These are phyloP conservation scores for Crocodylus rhombifer DNA, from an alignment of 2,797 vertebrate species.

Conservation along the genomic window DNA sequence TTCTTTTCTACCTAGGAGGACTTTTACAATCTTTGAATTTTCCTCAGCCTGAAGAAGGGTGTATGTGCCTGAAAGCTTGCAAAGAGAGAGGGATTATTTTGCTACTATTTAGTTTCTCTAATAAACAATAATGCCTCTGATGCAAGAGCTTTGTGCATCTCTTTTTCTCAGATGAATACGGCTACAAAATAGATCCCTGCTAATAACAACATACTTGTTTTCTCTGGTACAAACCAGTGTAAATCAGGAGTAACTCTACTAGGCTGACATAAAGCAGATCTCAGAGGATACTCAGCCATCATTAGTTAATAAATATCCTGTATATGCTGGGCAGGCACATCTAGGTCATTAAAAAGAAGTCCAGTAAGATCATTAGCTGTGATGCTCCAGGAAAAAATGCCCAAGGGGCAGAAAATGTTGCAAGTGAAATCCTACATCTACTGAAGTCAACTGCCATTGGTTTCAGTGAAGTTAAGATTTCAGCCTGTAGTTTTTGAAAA, in stretches of 20 bases:
- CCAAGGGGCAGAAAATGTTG: not conserved
- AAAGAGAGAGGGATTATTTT: too few species aligned
- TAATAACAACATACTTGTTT: not conserved
- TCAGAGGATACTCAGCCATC: not conserved
- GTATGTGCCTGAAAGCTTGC: not conserved
- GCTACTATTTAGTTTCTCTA: too few species aligned
- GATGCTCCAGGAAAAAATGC: too few species aligned
- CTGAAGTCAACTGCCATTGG: not conserved
- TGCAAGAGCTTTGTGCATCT: too few species aligned
- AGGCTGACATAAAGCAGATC: rapidly evolving
- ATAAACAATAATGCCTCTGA: too few species aligned
- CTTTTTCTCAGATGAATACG: too few species aligned
- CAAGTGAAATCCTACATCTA: rapidly evolving
- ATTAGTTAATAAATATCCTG: not conserved
- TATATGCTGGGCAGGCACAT: not conserved
- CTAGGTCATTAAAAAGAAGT: not conserved
- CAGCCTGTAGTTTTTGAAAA: not conserved
- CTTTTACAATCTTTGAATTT: too few species aligned
- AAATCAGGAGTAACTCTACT: not conserved
- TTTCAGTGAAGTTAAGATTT: not conserved
- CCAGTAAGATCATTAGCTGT: not conserved
- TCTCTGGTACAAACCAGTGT: not conserved
- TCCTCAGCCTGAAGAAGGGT: too few species aligned
- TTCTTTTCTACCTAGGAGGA: too few species aligned
- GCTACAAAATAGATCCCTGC: too few species aligned